A percentile compares a stretch with the other conserved stretches of the same genome.
These are phyloP conservation scores for Argopecten irradians DNA, from an alignment of 1,140 invertebrate genomes.

Conservation along the genomic window DNA sequence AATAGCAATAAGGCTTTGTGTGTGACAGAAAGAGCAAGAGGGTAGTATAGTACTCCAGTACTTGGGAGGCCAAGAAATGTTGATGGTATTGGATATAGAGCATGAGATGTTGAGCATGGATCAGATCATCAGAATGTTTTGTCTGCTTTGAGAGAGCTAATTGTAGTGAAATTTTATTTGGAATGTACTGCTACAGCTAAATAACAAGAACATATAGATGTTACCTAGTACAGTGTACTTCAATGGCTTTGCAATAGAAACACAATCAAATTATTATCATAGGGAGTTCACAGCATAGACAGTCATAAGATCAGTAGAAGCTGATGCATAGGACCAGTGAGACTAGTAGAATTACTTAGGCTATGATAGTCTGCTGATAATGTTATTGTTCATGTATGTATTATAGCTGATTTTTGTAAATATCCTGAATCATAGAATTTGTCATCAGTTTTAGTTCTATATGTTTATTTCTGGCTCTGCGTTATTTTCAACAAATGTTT, in stretches of 20 bases:
- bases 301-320: constrained; percentile 23
- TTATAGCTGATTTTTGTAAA: too few species aligned
- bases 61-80: background rate
- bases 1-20: too few species aligned
- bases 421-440: too few species aligned
- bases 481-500: too few species aligned
- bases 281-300: constrained; percentile 17
- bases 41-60: too few species aligned
- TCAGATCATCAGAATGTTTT: too few species aligned
- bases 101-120: background rate
- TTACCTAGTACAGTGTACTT: too few species aligned
- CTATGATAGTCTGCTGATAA: background rate
- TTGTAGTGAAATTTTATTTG: background rate
- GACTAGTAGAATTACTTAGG: background rate
- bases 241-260: background rate
- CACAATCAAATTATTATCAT: background rate
- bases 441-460: too few species aligned
- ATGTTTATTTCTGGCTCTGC: too few species aligned
- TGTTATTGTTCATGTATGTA: background rate
- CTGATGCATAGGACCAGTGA: background rate
- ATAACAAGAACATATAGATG: background rate
- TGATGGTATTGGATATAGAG: too few species aligned
- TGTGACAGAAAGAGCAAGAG: background rate
- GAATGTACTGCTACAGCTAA: background rate
- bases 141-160: background rate